Base-by-base conservation (phyloP, 2,113 vertebrate genomes). In the Hymenochirus boettgeri region DNA sequence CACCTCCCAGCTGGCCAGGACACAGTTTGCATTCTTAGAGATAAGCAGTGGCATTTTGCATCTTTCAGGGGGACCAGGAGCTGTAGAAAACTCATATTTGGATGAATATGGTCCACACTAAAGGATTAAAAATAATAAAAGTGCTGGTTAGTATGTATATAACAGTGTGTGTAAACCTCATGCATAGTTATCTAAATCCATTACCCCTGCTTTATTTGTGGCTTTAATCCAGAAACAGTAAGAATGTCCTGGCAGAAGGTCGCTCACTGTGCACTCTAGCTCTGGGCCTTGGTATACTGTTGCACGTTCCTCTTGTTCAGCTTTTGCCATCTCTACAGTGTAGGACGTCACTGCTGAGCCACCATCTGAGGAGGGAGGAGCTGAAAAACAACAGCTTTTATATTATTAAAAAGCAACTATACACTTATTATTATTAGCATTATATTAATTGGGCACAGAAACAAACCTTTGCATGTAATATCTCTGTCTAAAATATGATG, bases 1-100 rank as follows among this genome's bases (percentile, higher is more conserved):
- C 77, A 90, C 89, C 82, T 82, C 83, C 89, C 90, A 91, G 0
- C 75, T 81, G 47, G 81, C 77, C n/a, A 79, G 71, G 35, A 82
- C 79, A 59, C 82, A 88, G 0, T 76, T 83, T 21, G 86, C 79
- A 3, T 78, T 80, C 74, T 80, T 90, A 61, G 84, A 86, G 15
- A 73, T 78, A 13, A 89, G 31, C 31, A 82, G 15, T 13, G 87
- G 85, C 51, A 71, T 70, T 55, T 73, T 65, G 58, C 90, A 92
- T n/a, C 78, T 83, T 18, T 88, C 85, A 0, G 88, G 88, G 6
- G 82, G 80, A 0, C 80, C 84, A 1, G 83, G 78, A 19, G 82
- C 82, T 21, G 86, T 88, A 7, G 59, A 77, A 57, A 82, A 69
- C 75, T 85, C 83, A 57, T 74, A 79, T 54, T 78, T 78, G 48